Evolutionary conservation across 2,888 invertebrate genomes (phyloP), one percentile per base, ranked within the genome.

Genomic region (Caenorhabditis macrosperma): DNA sequence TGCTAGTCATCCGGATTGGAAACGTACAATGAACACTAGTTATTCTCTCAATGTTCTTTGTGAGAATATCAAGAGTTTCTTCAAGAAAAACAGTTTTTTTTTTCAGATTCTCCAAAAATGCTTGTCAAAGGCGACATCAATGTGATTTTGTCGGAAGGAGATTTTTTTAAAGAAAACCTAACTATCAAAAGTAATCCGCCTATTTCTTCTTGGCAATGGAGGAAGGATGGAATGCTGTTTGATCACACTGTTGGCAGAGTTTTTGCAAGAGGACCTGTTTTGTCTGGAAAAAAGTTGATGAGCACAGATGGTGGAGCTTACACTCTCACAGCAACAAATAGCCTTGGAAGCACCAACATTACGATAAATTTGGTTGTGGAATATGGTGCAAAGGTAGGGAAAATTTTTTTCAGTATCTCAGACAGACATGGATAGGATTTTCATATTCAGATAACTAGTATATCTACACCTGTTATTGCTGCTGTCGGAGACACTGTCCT

Each of bases 151-250:
- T 76, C 83, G 7, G 90, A 90, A 82, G 88, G 89, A 15, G 88
- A 90, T 9, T 86, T 87, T 1, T 90, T 90, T 79, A 75, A 78
- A 30, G 89, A 90, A 75, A 88, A 89, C 59, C 64, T 90, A 10
- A 88, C 88, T 1, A 82, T 90, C n/a, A 72, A 75, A 24, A 87
- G 88, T 1, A 90, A 90, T 67, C 90, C 90, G 9, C 85, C 88
- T 5, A 83, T 90, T 4, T 85, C 85, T 2, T 77, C 80, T 4
- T 90, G 87, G 86, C 76, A 78, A 66, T 86, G 86, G 86, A 67
- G 81, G 9, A 89, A 88, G 69, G 88, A 90, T 68, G 88, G 87
- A 3, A 81, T 85, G 9, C 81, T 81, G 6, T 89, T 90, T 57
- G 85, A 87, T 26, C 85, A 88, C 28, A 83, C 86, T 2, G 81